A percentile compares a stretch with the other conserved stretches of the same genome.
Conservation (phyloP, 2,797 vertebrate species). For the Mallotus villosus region DNA sequence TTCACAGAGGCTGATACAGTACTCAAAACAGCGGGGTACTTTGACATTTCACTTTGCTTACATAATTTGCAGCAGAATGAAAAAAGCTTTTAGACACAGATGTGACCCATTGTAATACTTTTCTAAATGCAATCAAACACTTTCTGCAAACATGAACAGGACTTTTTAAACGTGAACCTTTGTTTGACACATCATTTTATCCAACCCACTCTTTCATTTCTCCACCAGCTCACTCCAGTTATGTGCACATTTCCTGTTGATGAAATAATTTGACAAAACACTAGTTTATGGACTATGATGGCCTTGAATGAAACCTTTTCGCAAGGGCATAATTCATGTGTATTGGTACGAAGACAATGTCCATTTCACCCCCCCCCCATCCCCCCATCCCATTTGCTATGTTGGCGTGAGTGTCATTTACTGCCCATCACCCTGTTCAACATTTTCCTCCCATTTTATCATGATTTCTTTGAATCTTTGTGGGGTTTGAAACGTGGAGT, state of each 20-base stretch:
- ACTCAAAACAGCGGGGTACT: constrained; percentile 73
- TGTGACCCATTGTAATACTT: constrained; percentile 86
- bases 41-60: constrained; percentile 81
- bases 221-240: constrained; percentile 72
- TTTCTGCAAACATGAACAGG: constrained; percentile 80
- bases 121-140: constrained; percentile 85
- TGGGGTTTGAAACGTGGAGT: constrained; percentile 14
- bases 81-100: constrained; percentile 85
- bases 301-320: constrained; percentile 52
- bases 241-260: constrained; percentile 71
- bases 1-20: constrained; percentile 64
- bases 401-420: constrained; percentile 37
- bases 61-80: constrained; percentile 81
- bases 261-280: constrained; percentile 75
- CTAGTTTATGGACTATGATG: constrained; percentile 62
- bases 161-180: constrained; percentile 82
- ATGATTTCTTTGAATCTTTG: constrained; percentile 63
- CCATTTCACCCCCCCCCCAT: not conserved
- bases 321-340: constrained; percentile 53
- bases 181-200: constrained; percentile 84
- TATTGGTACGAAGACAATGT: constrained; percentile 49
- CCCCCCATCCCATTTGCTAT: constrained; percentile 42
- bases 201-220: constrained; percentile 80
- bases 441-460: constrained; percentile 61
- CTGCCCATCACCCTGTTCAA: constrained; percentile 27